Base-by-base conservation (phyloP, 2,797 vertebrate genomes). In the Notamacropus eugenii region DNA sequence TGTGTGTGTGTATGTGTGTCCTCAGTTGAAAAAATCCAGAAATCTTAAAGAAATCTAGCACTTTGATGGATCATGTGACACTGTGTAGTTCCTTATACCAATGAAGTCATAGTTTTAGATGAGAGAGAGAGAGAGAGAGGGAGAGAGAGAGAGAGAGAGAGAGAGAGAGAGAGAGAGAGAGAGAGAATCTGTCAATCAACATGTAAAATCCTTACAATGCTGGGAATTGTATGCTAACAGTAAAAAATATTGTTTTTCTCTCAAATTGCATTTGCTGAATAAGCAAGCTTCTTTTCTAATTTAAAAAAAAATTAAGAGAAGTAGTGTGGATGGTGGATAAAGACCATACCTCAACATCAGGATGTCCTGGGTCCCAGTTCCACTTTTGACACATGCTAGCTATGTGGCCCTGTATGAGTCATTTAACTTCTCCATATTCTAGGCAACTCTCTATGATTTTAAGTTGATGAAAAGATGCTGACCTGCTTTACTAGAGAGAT, bases 241-340 rank as follows among this genome's bases (percentile, higher is more conserved):
- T 90, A 87, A 95, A 96, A 59, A 55, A 55, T 19, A 55, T 54
- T 54, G 14, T n/a, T 55, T 91, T 93, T 91, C 31, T 93, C 29
- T 94, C 95, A n/a, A 91, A 91, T 74, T 95, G 90, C 8, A 93
- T 57, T 96, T 59, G 55, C 55, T 93, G 0, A 58, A 19, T 16
- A 96, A 95, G 97, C 93, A 97, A 91, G 59, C 96, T 74, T 97
- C 59, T 97, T 96, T 97, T 96, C 92, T 95, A 54, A 46, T 55
- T 29, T 54, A 56, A 56, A 58, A 58, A 58, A 62, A 62, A 31
- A 40, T 46, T 46, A 95, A 96, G 54, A 92, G 58, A 91, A 62
- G n/a, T 19, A 0, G 14, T 5, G 1, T 50, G 54, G 54, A 40
- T 50, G 55, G 52, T 54, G 90, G 95, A 96, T 90, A 55, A 96